phyloP scores from a whole-genome alignment of 2,797 vertebrate species.

The Phrynocephalus guinanensis region DNA sequence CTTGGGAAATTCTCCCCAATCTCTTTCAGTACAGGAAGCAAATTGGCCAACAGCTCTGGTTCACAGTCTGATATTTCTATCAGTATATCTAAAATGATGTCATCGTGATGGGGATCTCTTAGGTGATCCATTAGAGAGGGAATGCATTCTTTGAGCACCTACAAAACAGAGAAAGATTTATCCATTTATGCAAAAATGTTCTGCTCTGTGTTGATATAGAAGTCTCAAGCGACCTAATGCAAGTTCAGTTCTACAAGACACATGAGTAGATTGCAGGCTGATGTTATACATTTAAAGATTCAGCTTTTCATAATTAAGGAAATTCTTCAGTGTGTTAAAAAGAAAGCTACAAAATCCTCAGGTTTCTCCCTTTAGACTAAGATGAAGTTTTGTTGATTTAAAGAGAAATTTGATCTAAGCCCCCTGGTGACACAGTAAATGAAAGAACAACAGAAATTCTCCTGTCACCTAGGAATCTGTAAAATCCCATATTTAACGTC shows the following conservation, averaged over 20 bases:
- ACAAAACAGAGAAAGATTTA: constrained; percentile 14
- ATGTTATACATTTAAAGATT: constrained; percentile 59
- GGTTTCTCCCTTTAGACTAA: constrained; percentile 46
- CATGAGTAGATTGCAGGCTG: constrained; percentile 38
- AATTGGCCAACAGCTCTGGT: constrained; percentile 83
- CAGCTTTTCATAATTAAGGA: constrained; percentile 40
- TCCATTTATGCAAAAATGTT: constrained; percentile 13
- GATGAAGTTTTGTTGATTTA: constrained; percentile 43
- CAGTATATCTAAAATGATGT: constrained; percentile 84
- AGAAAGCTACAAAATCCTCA: not conserved
- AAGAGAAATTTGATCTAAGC: constrained; percentile 6
- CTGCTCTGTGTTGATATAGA: constrained; percentile 40
- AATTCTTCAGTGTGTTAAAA: constrained; percentile 28
- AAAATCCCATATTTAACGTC: not conserved
- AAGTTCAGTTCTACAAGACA: constrained; percentile 65
- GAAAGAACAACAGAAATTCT: constrained; percentile 23
- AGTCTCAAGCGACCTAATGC: constrained; percentile 38
- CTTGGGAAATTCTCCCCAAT: constrained; percentile 81
- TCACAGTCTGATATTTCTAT: constrained; percentile 86
- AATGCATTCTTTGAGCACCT: constrained; percentile 88
- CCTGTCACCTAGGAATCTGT: not conserved
- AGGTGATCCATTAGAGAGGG: constrained; percentile 82
- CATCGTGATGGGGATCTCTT: constrained; percentile 81
- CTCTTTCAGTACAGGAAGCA: constrained; percentile 83
- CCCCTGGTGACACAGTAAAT: constrained; percentile 1